Conservation (phyloP, 2,113 vertebrate genomes). For the Varanus komodoensis region DNA sequence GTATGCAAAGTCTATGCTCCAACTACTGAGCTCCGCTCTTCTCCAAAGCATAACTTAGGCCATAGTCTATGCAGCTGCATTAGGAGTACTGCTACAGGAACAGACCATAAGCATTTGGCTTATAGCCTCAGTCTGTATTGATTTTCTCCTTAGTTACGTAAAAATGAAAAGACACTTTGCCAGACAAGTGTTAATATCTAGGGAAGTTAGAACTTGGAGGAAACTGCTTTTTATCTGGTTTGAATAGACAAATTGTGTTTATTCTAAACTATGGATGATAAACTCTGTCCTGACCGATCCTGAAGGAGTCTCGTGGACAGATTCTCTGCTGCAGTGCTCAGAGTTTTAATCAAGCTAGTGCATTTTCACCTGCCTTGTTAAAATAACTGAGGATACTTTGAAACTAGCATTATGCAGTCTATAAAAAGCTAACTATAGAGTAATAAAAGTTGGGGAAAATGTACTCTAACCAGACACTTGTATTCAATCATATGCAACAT, state of each 20-base stretch:
- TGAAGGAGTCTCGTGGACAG: not conserved
- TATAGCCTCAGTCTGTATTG: not conserved
- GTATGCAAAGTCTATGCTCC: not conserved
- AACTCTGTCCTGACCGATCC: not conserved
- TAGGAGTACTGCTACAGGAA: not conserved
- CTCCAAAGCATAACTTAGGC: not conserved
- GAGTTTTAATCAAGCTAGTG: not conserved
- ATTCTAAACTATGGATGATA: not conserved
- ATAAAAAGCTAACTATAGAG: not conserved
- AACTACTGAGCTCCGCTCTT: not conserved
- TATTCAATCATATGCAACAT: not conserved
- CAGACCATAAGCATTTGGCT: not conserved
- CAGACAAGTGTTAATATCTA: not conserved
- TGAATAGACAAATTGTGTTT: constrained; percentile 7
- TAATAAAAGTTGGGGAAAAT: not conserved
- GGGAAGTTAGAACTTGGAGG: not conserved
- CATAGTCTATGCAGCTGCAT: constrained; percentile 19
- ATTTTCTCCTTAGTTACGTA: not conserved
- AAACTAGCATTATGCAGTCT: not conserved
- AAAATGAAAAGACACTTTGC: not conserved
- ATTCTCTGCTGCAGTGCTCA: not conserved
- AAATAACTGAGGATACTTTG: not conserved
- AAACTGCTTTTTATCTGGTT: not conserved
- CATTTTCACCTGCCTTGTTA: constrained; percentile 8
- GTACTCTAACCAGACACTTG: not conserved